Conservation (phyloP, 1,140 invertebrate species). For the Euborellia annulipes region DNA sequence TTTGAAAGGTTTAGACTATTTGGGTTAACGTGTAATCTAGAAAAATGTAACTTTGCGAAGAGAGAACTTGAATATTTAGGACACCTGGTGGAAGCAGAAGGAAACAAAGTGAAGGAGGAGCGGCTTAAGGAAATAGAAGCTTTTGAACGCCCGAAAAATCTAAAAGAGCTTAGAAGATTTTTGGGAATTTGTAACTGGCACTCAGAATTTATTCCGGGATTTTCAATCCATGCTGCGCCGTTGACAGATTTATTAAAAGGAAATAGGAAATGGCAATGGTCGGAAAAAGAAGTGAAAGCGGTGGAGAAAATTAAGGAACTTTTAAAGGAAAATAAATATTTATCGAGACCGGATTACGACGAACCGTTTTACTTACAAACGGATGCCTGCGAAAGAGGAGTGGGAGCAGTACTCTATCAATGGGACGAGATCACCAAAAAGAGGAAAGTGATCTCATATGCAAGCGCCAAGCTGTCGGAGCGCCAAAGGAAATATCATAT, state of each 20-base stretch:
- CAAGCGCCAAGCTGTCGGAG: slow-evolving; percentile 15
- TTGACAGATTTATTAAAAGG: slow-evolving; percentile 19
- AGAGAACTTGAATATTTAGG: slow-evolving; percentile 13
- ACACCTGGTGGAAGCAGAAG: slow-evolving; percentile 11
- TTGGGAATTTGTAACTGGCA: slow-evolving; percentile 19
- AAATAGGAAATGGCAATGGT: slow-evolving; percentile 12
- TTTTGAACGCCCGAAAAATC: slow-evolving; percentile 18
- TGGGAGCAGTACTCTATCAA: slow-evolving; percentile 18
- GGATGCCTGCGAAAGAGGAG: slow-evolving; percentile 16
- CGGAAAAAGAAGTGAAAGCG: slow-evolving; percentile 1
- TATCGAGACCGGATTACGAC: slow-evolving; percentile 19
- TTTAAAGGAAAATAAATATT: slow-evolving; percentile 11
- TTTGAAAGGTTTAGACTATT: slow-evolving; percentile 9
- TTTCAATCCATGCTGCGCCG: slow-evolving; percentile 18
- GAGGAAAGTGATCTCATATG: slow-evolving; percentile 21
- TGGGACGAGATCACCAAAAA: too few relatives aligned
- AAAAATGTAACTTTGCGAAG: slow-evolving; percentile 14
- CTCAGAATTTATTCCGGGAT: slow-evolving; percentile 16
- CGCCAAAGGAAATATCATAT: slow-evolving; percentile 19
- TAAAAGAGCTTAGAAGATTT: slow-evolving; percentile 19
- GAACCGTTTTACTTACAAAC: slow-evolving; percentile 20
- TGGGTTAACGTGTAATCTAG: slow-evolving; percentile 14
- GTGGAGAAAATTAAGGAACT: slow-evolving; percentile 11
- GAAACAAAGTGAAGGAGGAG: slow-evolving; percentile 12
- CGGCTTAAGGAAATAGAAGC: slow-evolving; percentile 17